Evolutionary conservation across 1,140 invertebrate genomes (phyloP), one percentile per base, ranked within the genome.

Genomic region (Leptopilina boulardi): DNA sequence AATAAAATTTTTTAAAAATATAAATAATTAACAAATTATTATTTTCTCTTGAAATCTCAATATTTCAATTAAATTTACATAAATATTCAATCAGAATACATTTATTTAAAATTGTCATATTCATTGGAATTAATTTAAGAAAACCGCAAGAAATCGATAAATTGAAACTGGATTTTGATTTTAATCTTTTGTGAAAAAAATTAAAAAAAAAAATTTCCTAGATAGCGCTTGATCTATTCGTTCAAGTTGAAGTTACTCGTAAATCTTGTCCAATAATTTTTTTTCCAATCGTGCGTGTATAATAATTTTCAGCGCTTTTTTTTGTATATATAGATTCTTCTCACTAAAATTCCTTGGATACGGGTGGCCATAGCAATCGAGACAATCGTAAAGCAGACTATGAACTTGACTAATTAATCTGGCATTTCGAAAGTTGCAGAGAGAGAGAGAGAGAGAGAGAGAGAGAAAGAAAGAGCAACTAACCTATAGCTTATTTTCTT

Each of bases 341-440:
- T 51, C 15, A 51, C 47, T 51, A 66, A 30, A 66, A 66, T 66
- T 66, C 59, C 26, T 26, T 30, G 59, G 66, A 44, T 70, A 75
- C 59, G 74, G 74, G 74, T 75, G 74, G 74, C 70, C 74, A n/a
- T n/a, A 23, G 59, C 21, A 21, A 70, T 70, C 44, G 70, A 81
- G 70, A 78, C 77, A 78, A 78, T 78, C 76, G 74, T 70, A 71
- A 74, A 72, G 75, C 73, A 71, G 77, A 78, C 80, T 76, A 77
- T 83, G 79, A 85, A 85, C 81, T 85, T 82, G 82, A 78, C 82
- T 86, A 87, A 87, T 88, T 85, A 87, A 84, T 86, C 81, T 80
- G 82, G 81, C 82, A 82, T 85, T 86, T 87, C 81, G 75, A 82
- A 78, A 80, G 59, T 66, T 30, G 76, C 73, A 59, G 73, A 59